Conservation (phyloP, 2,113 vertebrate species). For the Telmatochromis brachygnathus region DNA sequence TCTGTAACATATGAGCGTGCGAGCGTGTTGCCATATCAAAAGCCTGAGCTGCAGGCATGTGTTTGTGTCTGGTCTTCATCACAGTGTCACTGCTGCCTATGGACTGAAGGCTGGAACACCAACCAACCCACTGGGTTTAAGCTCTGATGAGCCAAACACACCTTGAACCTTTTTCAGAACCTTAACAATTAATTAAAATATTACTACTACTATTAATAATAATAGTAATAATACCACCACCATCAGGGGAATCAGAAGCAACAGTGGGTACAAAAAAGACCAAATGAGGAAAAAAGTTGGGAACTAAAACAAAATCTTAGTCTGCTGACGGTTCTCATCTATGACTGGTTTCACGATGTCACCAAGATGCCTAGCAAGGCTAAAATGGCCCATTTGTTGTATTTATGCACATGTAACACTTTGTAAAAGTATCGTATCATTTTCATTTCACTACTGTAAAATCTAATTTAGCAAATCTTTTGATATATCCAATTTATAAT, state of each 20-base stretch:
- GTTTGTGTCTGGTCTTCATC: slow-evolving; percentile 39
- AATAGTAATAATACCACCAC: not conserved
- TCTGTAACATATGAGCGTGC: not conserved
- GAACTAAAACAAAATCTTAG: not conserved
- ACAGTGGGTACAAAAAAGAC: not conserved
- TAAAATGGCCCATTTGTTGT: not conserved
- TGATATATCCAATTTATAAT: not conserved
- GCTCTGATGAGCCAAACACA: not conserved
- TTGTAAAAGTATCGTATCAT: not conserved
- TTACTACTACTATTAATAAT: not conserved
- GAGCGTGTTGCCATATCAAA: not conserved
- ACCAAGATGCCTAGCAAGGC: not conserved
- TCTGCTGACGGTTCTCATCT: not conserved
- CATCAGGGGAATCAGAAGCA: not conserved
- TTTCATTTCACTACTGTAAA: not conserved
- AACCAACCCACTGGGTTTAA: not conserved
- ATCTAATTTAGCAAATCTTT: not conserved
- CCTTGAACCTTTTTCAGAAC: not conserved
- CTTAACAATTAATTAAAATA: not conserved
- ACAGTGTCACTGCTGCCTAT: slow-evolving; percentile 28
- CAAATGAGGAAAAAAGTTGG: not conserved
- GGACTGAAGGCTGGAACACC: not conserved
- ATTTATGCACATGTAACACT: not conserved
- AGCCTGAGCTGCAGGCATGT: not conserved
- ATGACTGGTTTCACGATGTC: not conserved